Percentiles rank a stretch among this genome's conserved stretches.
Evolutionary conservation across 2,888 invertebrate genomes (phyloP).

Genomic region (Ophion slaviceki): DNA sequence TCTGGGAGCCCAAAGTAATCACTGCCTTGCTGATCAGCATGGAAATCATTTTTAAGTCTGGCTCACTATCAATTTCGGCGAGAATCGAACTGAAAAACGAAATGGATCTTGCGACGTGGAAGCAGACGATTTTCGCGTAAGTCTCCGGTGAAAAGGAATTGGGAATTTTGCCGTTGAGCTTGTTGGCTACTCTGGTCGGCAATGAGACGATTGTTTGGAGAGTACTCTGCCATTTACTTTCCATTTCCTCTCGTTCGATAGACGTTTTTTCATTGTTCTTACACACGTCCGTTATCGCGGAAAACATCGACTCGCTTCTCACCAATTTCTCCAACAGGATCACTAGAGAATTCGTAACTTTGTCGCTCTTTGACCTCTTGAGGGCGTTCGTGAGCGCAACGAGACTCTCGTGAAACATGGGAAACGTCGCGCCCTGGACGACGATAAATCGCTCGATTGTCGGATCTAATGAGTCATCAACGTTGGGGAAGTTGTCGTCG

Average conservation of each 20-base stretch:
- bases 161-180: conserved; percentile 85
- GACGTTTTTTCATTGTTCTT: conserved; percentile 68
- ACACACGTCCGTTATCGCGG: conserved; percentile 84
- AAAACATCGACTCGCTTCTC: conserved; percentile 86
- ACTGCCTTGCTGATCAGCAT: conserved; percentile 87
- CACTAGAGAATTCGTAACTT: conserved; percentile 81
- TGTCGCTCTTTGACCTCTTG: conserved; percentile 80
- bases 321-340: conserved; percentile 84
- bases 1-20: conserved; percentile 85
- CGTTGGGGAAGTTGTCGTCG: conserved; percentile 86
- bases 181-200: conserved; percentile 90
- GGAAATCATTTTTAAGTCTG: conserved; percentile 84
- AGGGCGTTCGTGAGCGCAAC: conserved; percentile 84
- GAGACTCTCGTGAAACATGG: conserved; percentile 83
- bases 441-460: conserved; percentile 84
- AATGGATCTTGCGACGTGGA: conserved; percentile 86
- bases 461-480: conserved; percentile 81
- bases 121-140: conserved; percentile 86
- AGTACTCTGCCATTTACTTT: conserved; percentile 84
- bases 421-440: conserved; percentile 84
- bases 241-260: conserved; percentile 71
- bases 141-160: conserved; percentile 86
- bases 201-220: conserved; percentile 88
- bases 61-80: conserved; percentile 78
- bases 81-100: conserved; percentile 86